A percentile compares a stretch with the other conserved stretches of the same genome.
Conservation (phyloP, 1,140 invertebrate genomes). For the Halictus rubicundus region DNA sequence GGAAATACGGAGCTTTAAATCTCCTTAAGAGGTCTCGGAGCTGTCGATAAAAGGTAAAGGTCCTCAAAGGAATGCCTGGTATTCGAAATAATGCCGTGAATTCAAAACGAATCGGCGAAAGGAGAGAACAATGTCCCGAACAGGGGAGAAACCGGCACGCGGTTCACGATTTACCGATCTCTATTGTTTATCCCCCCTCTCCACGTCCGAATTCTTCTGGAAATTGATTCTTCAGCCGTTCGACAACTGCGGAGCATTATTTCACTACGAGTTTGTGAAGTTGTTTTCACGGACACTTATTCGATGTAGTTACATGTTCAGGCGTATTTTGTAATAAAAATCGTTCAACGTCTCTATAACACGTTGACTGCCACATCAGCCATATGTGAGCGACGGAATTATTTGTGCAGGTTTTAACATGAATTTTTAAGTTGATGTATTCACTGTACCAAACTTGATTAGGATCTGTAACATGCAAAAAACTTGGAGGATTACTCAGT, state of each 20-base stretch:
- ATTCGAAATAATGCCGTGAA: conserved; percentile 52
- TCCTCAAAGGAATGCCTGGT: conserved; percentile 33
- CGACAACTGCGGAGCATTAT: not conserved
- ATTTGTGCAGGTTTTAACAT: too few relatives aligned
- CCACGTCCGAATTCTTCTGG: not conserved
- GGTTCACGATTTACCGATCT: not conserved
- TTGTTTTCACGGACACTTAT: too few relatives aligned
- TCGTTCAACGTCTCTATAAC: too few relatives aligned
- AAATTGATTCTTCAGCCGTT: not conserved
- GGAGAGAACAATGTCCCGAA: not conserved
- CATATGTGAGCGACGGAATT: too few relatives aligned
- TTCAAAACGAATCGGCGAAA: conserved; percentile 8
- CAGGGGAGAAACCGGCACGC: conserved; percentile 39
- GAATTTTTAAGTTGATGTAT: too few relatives aligned
- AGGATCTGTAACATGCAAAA: too few relatives aligned
- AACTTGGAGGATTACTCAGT: too few relatives aligned
- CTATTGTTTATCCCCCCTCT: not conserved
- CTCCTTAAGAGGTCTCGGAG: conserved; percentile 10
- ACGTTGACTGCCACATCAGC: too few relatives aligned
- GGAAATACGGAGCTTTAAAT: not conserved
- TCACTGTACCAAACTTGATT: too few relatives aligned
- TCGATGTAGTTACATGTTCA: too few relatives aligned
- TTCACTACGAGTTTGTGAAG: too few relatives aligned
- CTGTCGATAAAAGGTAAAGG: conserved; percentile 40
- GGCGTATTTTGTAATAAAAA: too few relatives aligned